Base-by-base conservation (phyloP, 2,113 vertebrate species). In the Micronycteris hirsuta region DNA sequence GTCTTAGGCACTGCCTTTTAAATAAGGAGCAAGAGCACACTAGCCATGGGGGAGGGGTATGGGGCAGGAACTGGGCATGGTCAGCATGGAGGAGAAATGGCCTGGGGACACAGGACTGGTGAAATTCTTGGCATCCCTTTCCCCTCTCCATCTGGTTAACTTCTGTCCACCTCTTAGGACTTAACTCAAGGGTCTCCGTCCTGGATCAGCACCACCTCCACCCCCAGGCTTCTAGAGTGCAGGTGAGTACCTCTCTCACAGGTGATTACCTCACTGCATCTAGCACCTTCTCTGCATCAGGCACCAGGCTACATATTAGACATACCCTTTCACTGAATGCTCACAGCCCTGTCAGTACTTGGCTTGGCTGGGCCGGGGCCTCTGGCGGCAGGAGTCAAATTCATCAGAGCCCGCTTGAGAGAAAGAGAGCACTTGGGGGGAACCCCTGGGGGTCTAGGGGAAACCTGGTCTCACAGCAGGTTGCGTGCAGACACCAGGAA, bases 41-140 rank as follows among this genome's bases (percentile, higher is more conserved):
- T 63, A 22, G 17, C 43, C 4, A 0, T 7, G 11, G 45, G 2
- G 10, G 14, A 63, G 56, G 17, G 56, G 2, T 4, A 0, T 45
- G 28, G 3, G 47, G 38, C 17, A 67, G 12, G 76, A 54, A 9
- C 56, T 47, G 15, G 36, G 7, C 11, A 7, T 19, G 16, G 19
- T 86, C 45, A 52, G 31, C 47, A 16, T 5, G 17, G 63, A 74
- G 78, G 76, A 26, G 33, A 89, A 80, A 52, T 15, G 56, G 20
- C 20, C 77, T 36, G 20, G 8, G 70, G 49, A 49, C 58, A 38
- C 9, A 20, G 6, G 22, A 54, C 43, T 17, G 16, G 70, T 47
- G 16, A 71, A 36, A 54, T 28, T 56, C 49, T 41, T 73, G 49
- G 47, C 65, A 14, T 7, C 45, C 45, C 22, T 28, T 11, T 26